Percentiles rank a stretch among this genome's conserved stretches.
phyloP scores from a whole-genome alignment of 2,113 vertebrate genomes.

The Saguinus imperator region DNA sequence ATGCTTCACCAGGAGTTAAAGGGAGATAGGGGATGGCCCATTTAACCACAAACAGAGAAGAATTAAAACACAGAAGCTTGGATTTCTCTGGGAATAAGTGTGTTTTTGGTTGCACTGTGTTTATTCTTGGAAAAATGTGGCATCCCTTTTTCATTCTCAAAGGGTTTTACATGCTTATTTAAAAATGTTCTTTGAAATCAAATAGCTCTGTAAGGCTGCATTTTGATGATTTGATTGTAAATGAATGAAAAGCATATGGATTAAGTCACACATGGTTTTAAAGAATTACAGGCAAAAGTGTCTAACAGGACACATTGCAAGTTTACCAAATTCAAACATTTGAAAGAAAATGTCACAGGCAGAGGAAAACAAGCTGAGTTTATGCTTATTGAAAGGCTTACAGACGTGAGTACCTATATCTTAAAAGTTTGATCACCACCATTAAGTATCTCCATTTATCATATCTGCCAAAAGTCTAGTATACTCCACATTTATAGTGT shows the following conservation, averaged over 20 bases:
- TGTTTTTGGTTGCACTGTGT: conserved; percentile 67
- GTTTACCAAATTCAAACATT: conserved; percentile 61
- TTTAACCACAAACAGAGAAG: conserved; percentile 49
- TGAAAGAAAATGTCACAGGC: conserved; percentile 58
- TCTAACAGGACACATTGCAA: conserved; percentile 70
- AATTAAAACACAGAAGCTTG: conserved; percentile 56
- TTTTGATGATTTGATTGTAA: conserved; percentile 79
- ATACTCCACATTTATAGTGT: not conserved
- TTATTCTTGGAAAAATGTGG: conserved; percentile 75
- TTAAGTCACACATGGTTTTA: conserved; percentile 80
- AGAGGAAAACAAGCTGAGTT: conserved; percentile 22
- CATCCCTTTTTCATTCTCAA: conserved; percentile 70
- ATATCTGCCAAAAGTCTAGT: not conserved
- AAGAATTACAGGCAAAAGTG: conserved; percentile 79
- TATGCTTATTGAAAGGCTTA: not conserved
- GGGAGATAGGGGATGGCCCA: conserved; percentile 35
- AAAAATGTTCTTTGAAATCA: conserved; percentile 79
- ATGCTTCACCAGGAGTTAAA: conserved; percentile 49
- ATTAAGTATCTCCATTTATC: not conserved
- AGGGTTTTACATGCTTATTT: conserved; percentile 77
- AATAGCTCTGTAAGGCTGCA: conserved; percentile 78
- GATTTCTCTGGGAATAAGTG: conserved; percentile 42
- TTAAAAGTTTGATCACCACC: not conserved
- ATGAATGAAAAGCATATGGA: conserved; percentile 80
- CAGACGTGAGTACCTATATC: not conserved